phyloP scores from a whole-genome alignment of 2,888 invertebrate species.

The Mantis religiosa region DNA sequence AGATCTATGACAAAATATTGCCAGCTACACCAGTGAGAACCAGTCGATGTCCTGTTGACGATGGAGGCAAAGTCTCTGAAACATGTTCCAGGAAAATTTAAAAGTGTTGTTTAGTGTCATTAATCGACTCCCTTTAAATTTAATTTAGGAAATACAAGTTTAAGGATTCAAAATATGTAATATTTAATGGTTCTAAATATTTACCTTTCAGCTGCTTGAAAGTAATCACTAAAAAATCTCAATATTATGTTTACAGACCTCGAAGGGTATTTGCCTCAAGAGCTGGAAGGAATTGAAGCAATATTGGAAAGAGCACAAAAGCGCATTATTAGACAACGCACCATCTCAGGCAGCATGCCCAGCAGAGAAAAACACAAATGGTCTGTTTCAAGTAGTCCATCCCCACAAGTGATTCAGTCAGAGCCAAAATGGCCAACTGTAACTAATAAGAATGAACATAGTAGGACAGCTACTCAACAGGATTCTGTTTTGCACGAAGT shows the following conservation, averaged over 20 bases:
- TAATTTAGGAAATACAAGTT: too few species aligned
- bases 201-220: too few species aligned
- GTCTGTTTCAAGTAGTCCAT: background rate
- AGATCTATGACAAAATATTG: too few species aligned
- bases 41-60: too few species aligned
- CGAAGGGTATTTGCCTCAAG: constrained; percentile 28
- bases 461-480: background rate
- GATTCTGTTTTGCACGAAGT: background rate
- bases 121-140: too few species aligned
- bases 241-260: constrained; percentile 20
- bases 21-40: too few species aligned
- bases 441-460: background rate
- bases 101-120: too few species aligned
- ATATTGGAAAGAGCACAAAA: constrained; percentile 28
- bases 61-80: too few species aligned
- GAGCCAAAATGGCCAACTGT: background rate
- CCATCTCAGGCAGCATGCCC: background rate
- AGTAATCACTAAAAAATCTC: background rate
- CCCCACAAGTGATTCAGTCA: background rate
- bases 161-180: too few species aligned
- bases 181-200: too few species aligned
- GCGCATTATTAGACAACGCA: constrained; percentile 10
- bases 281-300: constrained; percentile 30
- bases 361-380: background rate
- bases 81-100: too few species aligned